Percentiles rank a stretch among this genome's conserved stretches.
phyloP scores from a whole-genome alignment of 2,888 invertebrate species.

The Agapostemon virescens region DNA sequence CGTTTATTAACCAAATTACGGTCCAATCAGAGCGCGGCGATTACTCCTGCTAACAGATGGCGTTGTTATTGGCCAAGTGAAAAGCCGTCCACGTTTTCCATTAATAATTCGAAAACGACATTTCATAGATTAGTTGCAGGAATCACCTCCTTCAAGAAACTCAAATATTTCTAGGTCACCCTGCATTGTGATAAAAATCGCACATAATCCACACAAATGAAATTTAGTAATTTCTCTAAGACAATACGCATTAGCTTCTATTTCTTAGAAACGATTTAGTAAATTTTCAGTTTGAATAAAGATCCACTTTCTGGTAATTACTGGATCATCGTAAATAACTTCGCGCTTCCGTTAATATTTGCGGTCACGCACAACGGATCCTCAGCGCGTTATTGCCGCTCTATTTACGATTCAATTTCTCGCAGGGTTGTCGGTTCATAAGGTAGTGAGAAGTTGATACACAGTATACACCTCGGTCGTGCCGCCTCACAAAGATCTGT shows the following conservation, averaged over 20 bases:
- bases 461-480: slow-evolving; percentile 17
- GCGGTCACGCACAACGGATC: background rate
- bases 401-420: slow-evolving; percentile 45
- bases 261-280: background rate
- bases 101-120: too few species aligned
- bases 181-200: too few species aligned
- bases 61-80: too few species aligned
- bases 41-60: too few species aligned
- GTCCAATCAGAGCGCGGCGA: too few species aligned
- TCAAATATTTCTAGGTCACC: too few species aligned
- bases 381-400: background rate
- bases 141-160: too few species aligned
- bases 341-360: background rate
- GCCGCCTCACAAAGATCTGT: slow-evolving; percentile 45
- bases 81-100: too few species aligned
- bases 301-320: background rate
- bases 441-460: slow-evolving; percentile 49
- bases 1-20: too few species aligned
- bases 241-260: background rate
- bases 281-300: background rate
- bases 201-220: too few species aligned
- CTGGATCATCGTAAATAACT: background rate
- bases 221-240: too few species aligned
- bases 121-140: too few species aligned
- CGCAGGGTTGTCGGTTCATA: slow-evolving; percentile 22